These are phyloP conservation scores for Hyles vespertilio DNA, from an alignment of 1,140 invertebrate genomes.

Conservation along the genomic window DNA sequence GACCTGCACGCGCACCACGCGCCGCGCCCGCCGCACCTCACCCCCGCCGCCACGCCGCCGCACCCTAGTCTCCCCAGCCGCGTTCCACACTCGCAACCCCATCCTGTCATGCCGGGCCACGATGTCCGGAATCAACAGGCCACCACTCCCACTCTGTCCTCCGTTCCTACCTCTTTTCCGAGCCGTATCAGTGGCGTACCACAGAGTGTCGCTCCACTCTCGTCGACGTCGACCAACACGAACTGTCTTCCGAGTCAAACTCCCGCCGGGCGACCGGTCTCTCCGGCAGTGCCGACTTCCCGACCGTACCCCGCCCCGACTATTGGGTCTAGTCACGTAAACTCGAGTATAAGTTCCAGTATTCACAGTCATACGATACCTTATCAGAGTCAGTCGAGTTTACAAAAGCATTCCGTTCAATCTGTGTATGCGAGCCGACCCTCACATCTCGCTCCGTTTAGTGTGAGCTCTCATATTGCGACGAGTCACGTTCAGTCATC, in stretches of 20 bases:
- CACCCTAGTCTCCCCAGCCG: conserved; percentile 54
- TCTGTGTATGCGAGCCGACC: conserved; percentile 52
- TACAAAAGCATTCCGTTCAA: conserved; percentile 68
- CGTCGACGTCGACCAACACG: conserved; percentile 46
- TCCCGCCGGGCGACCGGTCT: conserved; percentile 42
- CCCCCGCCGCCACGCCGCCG: conserved; percentile 51
- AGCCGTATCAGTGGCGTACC: conserved; percentile 72
- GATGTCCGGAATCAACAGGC: conserved; percentile 47
- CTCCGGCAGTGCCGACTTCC: conserved; percentile 50
- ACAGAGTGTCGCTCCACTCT: conserved; percentile 73
- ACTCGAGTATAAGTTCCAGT: conserved; percentile 67
- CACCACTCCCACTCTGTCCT: conserved; percentile 65
- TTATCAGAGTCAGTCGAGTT: conserved; percentile 64
- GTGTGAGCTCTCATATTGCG: conserved; percentile 56
- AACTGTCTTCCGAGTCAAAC: conserved; percentile 62
- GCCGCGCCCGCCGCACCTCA: conserved; percentile 61
- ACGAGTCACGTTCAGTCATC: conserved; percentile 44
- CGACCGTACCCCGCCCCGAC: conserved; percentile 53
- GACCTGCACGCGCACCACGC: conserved; percentile 64
- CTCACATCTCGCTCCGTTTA: conserved; percentile 59
- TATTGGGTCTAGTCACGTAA: conserved; percentile 71
- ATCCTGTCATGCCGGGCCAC: conserved; percentile 71
- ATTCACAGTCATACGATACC: conserved; percentile 59
- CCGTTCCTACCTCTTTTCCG: conserved; percentile 77
- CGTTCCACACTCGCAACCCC: conserved; percentile 72